A percentile compares a stretch with the other conserved stretches of the same genome.
These are phyloP conservation scores for Apodemus agrarius DNA, from an alignment of 2,797 vertebrate genomes.

Conservation along the genomic window DNA sequence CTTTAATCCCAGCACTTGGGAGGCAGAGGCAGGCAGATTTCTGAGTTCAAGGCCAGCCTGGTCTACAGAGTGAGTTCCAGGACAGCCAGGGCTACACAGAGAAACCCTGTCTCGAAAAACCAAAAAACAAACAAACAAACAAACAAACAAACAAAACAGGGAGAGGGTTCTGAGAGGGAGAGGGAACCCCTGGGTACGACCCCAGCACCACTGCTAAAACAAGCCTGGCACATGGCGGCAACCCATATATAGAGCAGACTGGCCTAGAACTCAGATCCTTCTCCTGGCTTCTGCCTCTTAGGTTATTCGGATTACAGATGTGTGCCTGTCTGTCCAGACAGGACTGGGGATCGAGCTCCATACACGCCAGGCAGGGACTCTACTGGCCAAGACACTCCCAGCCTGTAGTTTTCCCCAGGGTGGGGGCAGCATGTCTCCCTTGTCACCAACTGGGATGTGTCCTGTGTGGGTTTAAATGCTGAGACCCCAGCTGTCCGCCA, in stretches of 20 bases:
- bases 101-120: no score
- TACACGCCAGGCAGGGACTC: not conserved
- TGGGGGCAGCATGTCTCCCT: no score
- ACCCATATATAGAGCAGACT: not conserved
- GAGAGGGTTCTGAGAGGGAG: not conserved
- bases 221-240: not conserved
- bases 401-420: not conserved
- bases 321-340: not conserved
- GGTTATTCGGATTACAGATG: not conserved
- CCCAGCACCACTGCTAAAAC: not conserved
- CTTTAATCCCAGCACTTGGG: no score
- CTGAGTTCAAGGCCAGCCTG: no score
- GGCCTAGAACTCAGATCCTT: not conserved
- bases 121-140: no score
- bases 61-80: no score
- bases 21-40: no score
- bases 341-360: not conserved
- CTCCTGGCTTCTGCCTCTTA: not conserved
- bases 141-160: no score
- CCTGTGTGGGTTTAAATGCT: not conserved
- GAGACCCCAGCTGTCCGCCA: no score
- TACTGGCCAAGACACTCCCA: not conserved
- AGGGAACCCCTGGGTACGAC: not conserved
- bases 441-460: not conserved
- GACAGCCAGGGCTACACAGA: no score